These are phyloP conservation scores for Macropodus opercularis DNA, from an alignment of 2,797 vertebrate genomes.

Conservation along the genomic window DNA sequence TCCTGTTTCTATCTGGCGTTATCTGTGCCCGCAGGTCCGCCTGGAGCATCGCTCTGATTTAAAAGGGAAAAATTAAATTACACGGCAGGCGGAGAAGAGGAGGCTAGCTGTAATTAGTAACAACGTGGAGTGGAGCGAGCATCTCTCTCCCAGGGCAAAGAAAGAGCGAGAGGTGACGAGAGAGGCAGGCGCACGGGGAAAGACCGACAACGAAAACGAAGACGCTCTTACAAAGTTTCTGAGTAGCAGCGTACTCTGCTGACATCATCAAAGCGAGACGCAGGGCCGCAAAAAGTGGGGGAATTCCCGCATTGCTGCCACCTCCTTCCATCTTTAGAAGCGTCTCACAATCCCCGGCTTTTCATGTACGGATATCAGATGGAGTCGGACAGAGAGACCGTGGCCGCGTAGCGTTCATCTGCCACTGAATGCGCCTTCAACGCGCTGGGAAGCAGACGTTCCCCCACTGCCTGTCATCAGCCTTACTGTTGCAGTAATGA, in stretches of 20 bases:
- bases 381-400: conserved; percentile 19
- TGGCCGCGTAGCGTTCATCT: conserved; percentile 3
- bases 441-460: background rate
- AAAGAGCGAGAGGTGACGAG: conserved; percentile 37
- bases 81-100: conserved; percentile 51
- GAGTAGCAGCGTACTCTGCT: conserved; percentile 54
- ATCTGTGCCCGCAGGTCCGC: conserved; percentile 49
- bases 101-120: conserved; percentile 68
- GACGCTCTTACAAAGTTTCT: conserved; percentile 60
- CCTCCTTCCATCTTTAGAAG: conserved; percentile 50
- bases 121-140: conserved; percentile 60
- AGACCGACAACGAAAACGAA: conserved; percentile 61
- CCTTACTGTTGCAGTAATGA: conserved; percentile 18
- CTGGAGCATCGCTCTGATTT: conserved; percentile 59
- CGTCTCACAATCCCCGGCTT: conserved; percentile 49
- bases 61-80: conserved; percentile 73
- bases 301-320: conserved; percentile 57
- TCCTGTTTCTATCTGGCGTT: conserved; percentile 35
- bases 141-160: conserved; percentile 23
- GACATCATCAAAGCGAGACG: conserved; percentile 78
- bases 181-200: conserved; percentile 8
- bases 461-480: conserved; percentile 16
- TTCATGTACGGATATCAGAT: conserved; percentile 56
- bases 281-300: conserved; percentile 50
- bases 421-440: conserved; percentile 23